Evolutionary conservation across 2,113 vertebrate species (phyloP).

Genomic region (Tetraodon nigroviridis): DNA sequence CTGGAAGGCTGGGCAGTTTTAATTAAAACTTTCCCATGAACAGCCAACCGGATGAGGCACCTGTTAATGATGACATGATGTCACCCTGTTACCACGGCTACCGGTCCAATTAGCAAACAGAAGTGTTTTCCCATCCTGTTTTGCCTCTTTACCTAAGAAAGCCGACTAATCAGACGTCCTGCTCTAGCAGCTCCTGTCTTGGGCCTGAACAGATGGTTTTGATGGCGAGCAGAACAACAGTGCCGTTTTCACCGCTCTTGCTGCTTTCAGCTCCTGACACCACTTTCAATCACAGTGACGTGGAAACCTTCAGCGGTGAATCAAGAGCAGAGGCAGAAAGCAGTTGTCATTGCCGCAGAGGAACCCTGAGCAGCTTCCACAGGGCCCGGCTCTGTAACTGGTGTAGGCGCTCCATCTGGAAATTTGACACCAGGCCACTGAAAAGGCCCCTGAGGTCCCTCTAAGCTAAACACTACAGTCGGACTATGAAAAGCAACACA

Average conservation of each 20-base stretch:
- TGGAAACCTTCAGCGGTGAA: constrained; percentile 2
- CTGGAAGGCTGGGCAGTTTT: constrained; percentile 23
- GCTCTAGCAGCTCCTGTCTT: constrained; percentile 25
- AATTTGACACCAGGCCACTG: constrained; percentile 23
- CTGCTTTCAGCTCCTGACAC: constrained; percentile 8
- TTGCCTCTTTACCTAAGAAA: constrained; percentile 25
- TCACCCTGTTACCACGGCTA: constrained; percentile 59
- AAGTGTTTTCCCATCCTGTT: constrained; percentile 45
- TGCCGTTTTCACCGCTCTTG: constrained; percentile 7
- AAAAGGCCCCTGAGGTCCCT: constrained; percentile 30
- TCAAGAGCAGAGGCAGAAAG: constrained; percentile 1
- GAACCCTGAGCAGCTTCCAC: constrained; percentile 15
- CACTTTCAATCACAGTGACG: constrained; percentile 25
- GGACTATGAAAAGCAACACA: constrained; percentile 35
- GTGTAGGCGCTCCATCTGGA: constrained; percentile 13
- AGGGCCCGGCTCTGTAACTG: constrained; percentile 20
- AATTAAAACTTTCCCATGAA: constrained; percentile 63
- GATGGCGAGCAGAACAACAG: constrained; percentile 28
- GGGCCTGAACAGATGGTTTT: constrained; percentile 36
- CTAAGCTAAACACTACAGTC: constrained; percentile 30
- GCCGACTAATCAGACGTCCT: constrained; percentile 32
- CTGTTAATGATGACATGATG: constrained; percentile 69
- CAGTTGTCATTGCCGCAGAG: constrained; percentile 6
- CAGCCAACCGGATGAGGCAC: constrained; percentile 58
- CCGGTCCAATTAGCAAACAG: constrained; percentile 63